Conservation (phyloP, 1,140 invertebrate species). For the Drosophila hydei region DNA sequence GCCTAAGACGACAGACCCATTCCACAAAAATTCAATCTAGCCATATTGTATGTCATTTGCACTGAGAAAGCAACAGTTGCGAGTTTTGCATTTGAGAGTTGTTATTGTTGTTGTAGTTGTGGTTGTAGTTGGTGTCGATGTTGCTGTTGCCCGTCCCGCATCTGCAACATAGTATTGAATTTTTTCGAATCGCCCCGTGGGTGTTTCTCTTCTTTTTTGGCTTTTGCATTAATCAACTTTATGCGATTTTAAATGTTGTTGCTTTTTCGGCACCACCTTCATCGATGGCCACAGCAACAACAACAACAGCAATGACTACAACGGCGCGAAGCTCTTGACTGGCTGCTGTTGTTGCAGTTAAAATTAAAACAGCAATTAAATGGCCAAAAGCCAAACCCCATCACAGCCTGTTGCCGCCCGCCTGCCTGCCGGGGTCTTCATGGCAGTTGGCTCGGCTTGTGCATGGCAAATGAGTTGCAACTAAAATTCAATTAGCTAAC, state of each 20-base stretch:
- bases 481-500: constrained; percentile 82
- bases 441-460: constrained; percentile 29
- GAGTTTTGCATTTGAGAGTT: background rate
- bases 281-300: constrained; percentile 49
- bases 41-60: constrained; percentile 1
- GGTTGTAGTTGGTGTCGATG: constrained; percentile 3
- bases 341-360: constrained; percentile 38
- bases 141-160: constrained; percentile 5
- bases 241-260: constrained; percentile 53
- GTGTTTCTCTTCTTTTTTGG: constrained; percentile 33
- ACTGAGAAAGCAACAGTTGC: constrained; percentile 11
- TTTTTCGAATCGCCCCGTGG: constrained; percentile 32
- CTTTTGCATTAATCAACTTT: constrained; percentile 71
- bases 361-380: constrained; percentile 82
- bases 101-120: constrained; percentile 1
- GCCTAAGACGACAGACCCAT: background rate
- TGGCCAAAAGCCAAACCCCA: constrained; percentile 74
- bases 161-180: constrained; percentile 8
- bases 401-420: background rate
- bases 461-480: constrained; percentile 81
- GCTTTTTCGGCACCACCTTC: constrained; percentile 28
- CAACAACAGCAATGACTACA: constrained; percentile 38
- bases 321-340: constrained; percentile 33
- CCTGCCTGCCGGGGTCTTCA: background rate
- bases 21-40: background rate